Evolutionary conservation across 2,113 vertebrate species (phyloP), one percentile per base, ranked within the genome.

Genomic region (Emydura subglobosa): DNA sequence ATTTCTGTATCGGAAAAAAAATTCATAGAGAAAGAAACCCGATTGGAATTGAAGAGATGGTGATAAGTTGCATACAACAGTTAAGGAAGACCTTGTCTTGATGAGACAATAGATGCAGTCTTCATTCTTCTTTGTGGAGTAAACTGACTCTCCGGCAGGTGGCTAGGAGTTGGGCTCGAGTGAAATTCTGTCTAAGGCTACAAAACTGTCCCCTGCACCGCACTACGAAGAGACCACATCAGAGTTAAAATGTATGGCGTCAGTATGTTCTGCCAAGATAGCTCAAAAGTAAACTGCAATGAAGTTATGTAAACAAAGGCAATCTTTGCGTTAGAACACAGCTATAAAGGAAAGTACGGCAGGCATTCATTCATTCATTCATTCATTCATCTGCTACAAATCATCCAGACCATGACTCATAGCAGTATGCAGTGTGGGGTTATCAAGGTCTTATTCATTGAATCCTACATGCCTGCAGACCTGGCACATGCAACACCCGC

Each of bases 361-460:
- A 92, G 88, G 49, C 44, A 83, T 96, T 97, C 96, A 96, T 97
- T 96, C 90, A 53, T 14, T 39, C 39, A 53, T 14, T 39, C 39
- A 83, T 96, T 97, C 96, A 96, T 97, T 96, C 90, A 53, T 14
- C 51, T 53, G 95, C 31, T 55, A 93, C 88, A 96, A 96, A 95
- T 90, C 17, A 2, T 94, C 91, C 81, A 57, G 86, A 90, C 83
- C 95, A 95, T 82, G 7, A 49, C 25, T 13, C 83, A 89, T 0
- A 2, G 91, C 79, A 86, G 74, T 65, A 83, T 93, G 91, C 85
- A 68, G 49, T 86, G 91, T 6, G 0, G 95, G 96, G 84, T 86
- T 96, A 55, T 72, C 61, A 1, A 0, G 82, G 95, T 85, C 96
- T 94, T 61, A 2, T 94, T 97, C 95, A 86, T 92, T 84, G 72